Conservation (phyloP, 2,113 vertebrate genomes). For the Cettia cetti region DNA sequence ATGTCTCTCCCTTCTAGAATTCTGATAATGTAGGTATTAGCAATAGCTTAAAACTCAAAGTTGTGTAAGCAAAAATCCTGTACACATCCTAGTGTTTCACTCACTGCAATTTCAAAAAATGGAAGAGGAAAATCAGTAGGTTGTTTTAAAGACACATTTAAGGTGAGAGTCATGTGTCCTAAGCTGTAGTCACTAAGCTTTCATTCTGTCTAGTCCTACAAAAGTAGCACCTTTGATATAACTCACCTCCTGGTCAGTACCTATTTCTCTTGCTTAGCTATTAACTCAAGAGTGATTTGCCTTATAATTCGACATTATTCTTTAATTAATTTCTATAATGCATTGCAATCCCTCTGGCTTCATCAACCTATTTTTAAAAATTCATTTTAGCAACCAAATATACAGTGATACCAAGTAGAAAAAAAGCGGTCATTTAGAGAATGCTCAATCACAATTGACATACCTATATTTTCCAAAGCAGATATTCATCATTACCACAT, state of each 20-base stretch:
- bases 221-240: neutral
- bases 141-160: neutral
- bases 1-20: neutral
- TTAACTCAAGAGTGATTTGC: neutral
- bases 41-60: neutral
- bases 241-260: neutral
- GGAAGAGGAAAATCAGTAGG: neutral
- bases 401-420: neutral
- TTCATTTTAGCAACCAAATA: neutral
- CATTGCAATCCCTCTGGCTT: neutral
- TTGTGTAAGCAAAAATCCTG: neutral
- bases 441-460: neutral
- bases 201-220: neutral
- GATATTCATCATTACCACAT: neutral
- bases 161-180: neutral
- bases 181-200: neutral
- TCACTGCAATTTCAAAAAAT: neutral
- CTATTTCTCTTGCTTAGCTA: neutral
- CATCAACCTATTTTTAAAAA: neutral
- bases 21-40: neutral
- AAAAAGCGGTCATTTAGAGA: fast-evolving
- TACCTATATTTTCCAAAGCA: neutral
- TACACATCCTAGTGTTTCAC: neutral
- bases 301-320: neutral
- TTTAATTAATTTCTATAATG: neutral